phyloP scores from a whole-genome alignment of 2,888 invertebrate genomes.

The Limnephilus marmoratus region DNA sequence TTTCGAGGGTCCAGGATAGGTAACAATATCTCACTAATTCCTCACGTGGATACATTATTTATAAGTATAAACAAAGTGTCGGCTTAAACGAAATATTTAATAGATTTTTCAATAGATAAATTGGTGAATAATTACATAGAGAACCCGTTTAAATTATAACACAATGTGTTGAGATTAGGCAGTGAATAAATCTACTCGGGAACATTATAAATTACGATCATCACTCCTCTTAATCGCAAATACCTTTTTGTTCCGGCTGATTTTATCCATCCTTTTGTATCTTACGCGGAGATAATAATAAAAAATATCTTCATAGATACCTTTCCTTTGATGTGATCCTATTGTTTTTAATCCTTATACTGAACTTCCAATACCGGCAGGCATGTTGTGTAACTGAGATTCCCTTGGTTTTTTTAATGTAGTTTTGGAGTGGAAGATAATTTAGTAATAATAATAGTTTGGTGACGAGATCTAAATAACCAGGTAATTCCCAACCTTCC shows the following conservation, averaged over 20 bases:
- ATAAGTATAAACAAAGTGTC: not conserved
- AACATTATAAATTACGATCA: slow-evolving; percentile 60
- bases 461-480: too few species aligned
- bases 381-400: not conserved
- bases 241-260: slow-evolving; percentile 48
- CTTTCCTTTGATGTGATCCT: not conserved
- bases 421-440: too few species aligned
- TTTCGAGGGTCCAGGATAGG: not conserved
- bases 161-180: slow-evolving; percentile 58
- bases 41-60: not conserved
- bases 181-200: slow-evolving; percentile 51
- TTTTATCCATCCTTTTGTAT: not conserved
- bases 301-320: not conserved
- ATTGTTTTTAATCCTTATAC: not conserved
- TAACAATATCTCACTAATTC: not conserved
- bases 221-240: slow-evolving; percentile 59
- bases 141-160: not conserved
- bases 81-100: not conserved
- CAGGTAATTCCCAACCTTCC: too few species aligned
- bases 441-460: too few species aligned
- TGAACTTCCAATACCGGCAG: not conserved
- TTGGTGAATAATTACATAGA: too few species aligned
- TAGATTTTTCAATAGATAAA: too few species aligned
- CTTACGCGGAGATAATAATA: not conserved
- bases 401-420: too few species aligned